Percentiles rank a stretch among this genome's conserved stretches.
Evolutionary conservation across 2,797 vertebrate genomes (phyloP).

Genomic region (Artibeus jamaicensis): DNA sequence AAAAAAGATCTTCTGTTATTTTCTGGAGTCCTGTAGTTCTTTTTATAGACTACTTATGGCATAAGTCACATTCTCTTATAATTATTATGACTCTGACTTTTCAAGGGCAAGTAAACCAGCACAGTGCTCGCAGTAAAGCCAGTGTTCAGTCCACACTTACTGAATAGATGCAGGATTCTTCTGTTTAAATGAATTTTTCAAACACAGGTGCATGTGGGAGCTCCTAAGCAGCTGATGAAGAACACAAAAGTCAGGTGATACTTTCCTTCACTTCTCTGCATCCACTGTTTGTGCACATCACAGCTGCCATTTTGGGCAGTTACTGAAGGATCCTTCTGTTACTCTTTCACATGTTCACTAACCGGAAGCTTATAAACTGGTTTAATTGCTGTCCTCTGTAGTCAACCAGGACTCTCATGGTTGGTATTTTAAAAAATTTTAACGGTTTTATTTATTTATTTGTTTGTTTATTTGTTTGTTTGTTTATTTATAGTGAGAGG

Average conservation of each 20-base stretch:
- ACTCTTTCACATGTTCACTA: background rate
- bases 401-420: background rate
- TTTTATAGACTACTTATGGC: background rate
- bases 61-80: background rate
- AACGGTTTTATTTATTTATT: background rate
- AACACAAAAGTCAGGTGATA: background rate
- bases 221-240: background rate
- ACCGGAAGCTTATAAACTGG: background rate
- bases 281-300: accelerated
- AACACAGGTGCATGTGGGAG: background rate
- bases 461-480: background rate
- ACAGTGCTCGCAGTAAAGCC: background rate
- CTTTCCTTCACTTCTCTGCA: background rate
- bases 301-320: background rate
- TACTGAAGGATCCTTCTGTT: background rate
- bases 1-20: background rate
- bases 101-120: background rate
- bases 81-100: background rate
- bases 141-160: background rate
- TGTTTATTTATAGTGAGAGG: background rate
- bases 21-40: background rate
- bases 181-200: background rate
- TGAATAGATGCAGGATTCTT: background rate
- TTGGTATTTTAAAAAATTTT: background rate
- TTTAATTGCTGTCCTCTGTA: background rate